Evolutionary conservation across 2,113 vertebrate genomes (phyloP), one percentile per base, ranked within the genome.

Genomic region (Clarias gariepinus): DNA sequence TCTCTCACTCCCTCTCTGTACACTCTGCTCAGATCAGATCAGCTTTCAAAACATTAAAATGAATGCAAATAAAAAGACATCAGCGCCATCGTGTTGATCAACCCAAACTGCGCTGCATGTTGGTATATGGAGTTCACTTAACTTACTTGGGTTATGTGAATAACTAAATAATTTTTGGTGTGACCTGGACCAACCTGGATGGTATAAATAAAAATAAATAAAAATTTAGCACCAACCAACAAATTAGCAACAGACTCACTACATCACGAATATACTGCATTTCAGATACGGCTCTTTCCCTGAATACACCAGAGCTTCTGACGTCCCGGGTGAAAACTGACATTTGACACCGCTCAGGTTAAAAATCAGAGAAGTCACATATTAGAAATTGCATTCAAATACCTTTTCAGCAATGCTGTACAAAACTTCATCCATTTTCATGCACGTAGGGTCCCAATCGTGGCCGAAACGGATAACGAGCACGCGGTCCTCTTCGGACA

Each of bases 361-460:
- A 77, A n/a, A 77, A 25, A 52, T 18, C 25, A 16, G 25, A 78
- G 3, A 3, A 30, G 18, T 57, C 15, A 10, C n/a, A 57, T 47
- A 57, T 13, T 36, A 52, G 8, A 12, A 58, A 16, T 11, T 64
- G 53, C 10, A 58, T 36, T 5, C 30, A 36, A 61, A 61, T 85
- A 99, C 98, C 96, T 99, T 99, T 90, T 99, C 98, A 0, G 98
- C 98, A 11, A 99, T 99, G 90, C 97, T 97, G 91, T 99, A 99
- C 1, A 99, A 91, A 9, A 99, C 98, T 66, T 99, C 98, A 73
- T 99, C 98, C 98, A 99, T 99, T 19, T 99, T 99, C 98, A 99
- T 99, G 79, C 98, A 99, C 0, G 98, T 99, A 0, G 98, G 98
- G 91, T 99, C 98, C 98, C 98, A 99, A 91, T 99, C 98, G 88